These are phyloP conservation scores for Zaprionus camerounensis DNA, from an alignment of 1,140 invertebrate species.

Conservation along the genomic window DNA sequence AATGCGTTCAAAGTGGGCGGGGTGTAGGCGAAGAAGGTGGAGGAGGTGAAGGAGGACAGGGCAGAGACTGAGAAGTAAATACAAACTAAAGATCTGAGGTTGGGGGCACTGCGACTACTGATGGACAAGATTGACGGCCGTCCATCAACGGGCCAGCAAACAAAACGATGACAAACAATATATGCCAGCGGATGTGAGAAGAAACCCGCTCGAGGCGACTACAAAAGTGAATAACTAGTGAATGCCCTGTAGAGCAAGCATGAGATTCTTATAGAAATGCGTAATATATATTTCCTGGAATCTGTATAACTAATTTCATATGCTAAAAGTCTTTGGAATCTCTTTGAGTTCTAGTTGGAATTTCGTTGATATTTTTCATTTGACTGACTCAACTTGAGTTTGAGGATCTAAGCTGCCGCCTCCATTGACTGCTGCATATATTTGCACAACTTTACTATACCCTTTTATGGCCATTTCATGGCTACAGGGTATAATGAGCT, in stretches of 20 bases:
- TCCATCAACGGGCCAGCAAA: constrained; percentile 53
- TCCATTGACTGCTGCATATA: neutral
- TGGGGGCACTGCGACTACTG: constrained; percentile 36
- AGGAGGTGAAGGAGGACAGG: neutral
- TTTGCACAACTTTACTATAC: constrained; percentile 10
- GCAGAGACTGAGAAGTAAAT: neutral
- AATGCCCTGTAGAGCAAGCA: constrained; percentile 9
- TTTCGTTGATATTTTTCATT: neutral
- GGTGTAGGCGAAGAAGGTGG: neutral
- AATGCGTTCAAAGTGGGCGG: constrained; percentile 24
- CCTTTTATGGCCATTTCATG: constrained; percentile 7
- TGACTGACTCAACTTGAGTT: neutral
- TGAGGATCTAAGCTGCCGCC: constrained; percentile 1
- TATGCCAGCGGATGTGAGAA: constrained; percentile 46
- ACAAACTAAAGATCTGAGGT: constrained; percentile 13
- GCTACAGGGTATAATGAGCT: constrained; percentile 25
- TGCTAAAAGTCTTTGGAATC: neutral
- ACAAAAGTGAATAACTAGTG: neutral
- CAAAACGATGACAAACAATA: constrained; percentile 76
- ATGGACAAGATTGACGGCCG: constrained; percentile 47
- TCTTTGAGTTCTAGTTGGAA: neutral
- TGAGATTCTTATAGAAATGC: neutral
- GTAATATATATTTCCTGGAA: neutral
- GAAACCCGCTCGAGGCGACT: constrained; percentile 40
- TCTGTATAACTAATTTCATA: neutral